These are phyloP conservation scores for Boulengeromyrus knoepffleri DNA, from an alignment of 2,113 vertebrate genomes.

Conservation along the genomic window DNA sequence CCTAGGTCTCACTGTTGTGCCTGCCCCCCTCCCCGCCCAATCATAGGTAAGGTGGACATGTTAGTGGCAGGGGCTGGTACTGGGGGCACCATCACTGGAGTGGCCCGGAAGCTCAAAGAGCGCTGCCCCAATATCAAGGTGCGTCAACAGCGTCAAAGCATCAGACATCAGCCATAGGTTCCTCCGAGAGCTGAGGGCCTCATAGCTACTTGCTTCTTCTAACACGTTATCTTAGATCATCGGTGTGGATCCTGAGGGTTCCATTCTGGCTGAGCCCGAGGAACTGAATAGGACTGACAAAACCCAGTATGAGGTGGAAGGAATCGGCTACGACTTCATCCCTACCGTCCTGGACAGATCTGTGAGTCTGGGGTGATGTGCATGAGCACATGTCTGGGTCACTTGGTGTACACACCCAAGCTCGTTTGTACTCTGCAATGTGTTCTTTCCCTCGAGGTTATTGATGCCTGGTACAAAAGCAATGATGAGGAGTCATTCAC, in stretches of 20 bases:
- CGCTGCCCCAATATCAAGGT: slow-evolving; percentile 84
- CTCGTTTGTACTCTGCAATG: not conserved
- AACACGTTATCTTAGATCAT: slow-evolving; percentile 67
- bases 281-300: slow-evolving; percentile 78
- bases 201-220: not conserved
- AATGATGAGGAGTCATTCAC: slow-evolving; percentile 78
- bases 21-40: not conserved
- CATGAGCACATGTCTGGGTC: not conserved
- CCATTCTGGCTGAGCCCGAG: slow-evolving; percentile 82
- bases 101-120: slow-evolving; percentile 91
- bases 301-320: slow-evolving; percentile 88
- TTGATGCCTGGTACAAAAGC: slow-evolving; percentile 86
- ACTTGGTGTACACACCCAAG: not conserved
- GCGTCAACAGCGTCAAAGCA: not conserved
- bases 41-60: slow-evolving; percentile 87
- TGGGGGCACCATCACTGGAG: slow-evolving; percentile 86
- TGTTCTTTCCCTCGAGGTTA: slow-evolving; percentile 54
- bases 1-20: not conserved
- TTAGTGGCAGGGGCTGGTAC: slow-evolving; percentile 82
- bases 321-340: slow-evolving; percentile 94
- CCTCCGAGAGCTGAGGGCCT: not conserved
- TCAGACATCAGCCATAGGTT: not conserved
- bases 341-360: slow-evolving; percentile 87
- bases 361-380: slow-evolving; percentile 58
- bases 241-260: slow-evolving; percentile 87